phyloP scores from a whole-genome alignment of 2,888 invertebrate genomes.

The Disparrhopalites patrizii region DNA sequence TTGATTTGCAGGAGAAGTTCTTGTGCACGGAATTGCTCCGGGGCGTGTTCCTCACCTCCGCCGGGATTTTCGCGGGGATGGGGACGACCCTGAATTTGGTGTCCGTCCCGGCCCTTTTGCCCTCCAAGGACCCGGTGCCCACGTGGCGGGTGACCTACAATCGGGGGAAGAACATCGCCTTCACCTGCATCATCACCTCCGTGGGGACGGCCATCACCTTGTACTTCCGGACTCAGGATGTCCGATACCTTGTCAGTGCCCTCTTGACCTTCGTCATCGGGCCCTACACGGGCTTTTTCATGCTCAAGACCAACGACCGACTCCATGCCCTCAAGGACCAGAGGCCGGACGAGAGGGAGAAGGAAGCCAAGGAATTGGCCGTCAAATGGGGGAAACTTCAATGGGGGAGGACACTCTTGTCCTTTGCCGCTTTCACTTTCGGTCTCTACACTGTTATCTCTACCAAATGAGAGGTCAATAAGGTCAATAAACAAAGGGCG shows the following conservation, averaged over 20 bases:
- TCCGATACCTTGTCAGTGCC: neutral
- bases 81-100: neutral
- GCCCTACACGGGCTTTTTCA: neutral
- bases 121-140: neutral
- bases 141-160: neutral
- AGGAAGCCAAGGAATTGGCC: neutral
- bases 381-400: neutral
- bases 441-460: neutral
- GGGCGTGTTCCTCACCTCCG: slow-evolving; percentile 1
- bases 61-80: slow-evolving; percentile 1
- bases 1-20: neutral
- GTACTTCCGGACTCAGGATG: neutral
- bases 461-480: too few relatives aligned
- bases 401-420: neutral
- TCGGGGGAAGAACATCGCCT: slow-evolving; percentile 10
- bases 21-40: neutral
- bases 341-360: too few relatives aligned
- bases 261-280: neutral
- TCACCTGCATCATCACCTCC: neutral
- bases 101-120: slow-evolving; percentile 6
- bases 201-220: neutral
- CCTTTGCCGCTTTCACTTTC: neutral
- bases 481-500: too few relatives aligned
- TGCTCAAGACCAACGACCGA: neutral
- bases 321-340: neutral